Percentiles rank a stretch among this genome's conserved stretches.
Conservation (phyloP, 2,113 vertebrate genomes). For the Rana temporaria region DNA sequence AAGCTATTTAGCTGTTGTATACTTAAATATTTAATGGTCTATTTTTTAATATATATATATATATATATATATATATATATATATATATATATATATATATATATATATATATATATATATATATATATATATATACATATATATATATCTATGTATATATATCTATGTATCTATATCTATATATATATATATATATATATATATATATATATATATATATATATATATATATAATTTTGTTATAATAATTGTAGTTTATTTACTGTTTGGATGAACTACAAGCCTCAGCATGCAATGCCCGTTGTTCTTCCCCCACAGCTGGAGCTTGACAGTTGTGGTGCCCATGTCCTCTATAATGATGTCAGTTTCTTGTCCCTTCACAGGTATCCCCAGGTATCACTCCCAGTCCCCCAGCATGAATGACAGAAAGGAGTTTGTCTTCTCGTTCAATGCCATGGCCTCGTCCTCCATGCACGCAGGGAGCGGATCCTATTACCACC, state of each 20-base stretch:
- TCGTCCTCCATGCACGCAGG: slow-evolving; percentile 94
- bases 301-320: neutral
- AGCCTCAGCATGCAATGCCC: neutral
- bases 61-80: no score
- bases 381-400: slow-evolving; percentile 96
- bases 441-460: slow-evolving; percentile 98
- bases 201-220: no score
- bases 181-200: neutral
- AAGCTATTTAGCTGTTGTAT: no score
- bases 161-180: no score
- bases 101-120: no score
- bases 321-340: neutral
- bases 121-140: neutral
- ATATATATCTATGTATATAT: no score
- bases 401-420: slow-evolving; percentile 98
- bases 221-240: neutral
- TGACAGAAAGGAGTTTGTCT: slow-evolving; percentile 97
- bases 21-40: no score
- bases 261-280: neutral
- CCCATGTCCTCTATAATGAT: neutral
- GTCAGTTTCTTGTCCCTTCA: slow-evolving; percentile 1
- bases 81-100: neutral
- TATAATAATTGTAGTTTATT: neutral
- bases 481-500: slow-evolving; percentile 93
- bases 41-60: no score